Conservation (phyloP, 1,140 invertebrate species). For the Meloidogyne floridensis region DNA sequence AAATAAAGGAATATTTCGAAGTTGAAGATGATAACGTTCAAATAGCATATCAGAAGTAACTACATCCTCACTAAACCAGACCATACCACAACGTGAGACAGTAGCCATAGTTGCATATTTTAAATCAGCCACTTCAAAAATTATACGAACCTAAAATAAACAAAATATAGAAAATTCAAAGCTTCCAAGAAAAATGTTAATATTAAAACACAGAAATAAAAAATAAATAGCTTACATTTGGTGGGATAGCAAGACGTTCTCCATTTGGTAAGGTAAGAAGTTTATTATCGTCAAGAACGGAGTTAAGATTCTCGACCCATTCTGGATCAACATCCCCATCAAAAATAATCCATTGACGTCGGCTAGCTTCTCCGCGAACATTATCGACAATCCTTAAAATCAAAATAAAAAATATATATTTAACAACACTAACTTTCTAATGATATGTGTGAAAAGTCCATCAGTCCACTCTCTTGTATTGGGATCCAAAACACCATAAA, state of each 20-base stretch:
- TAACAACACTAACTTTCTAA: constrained; percentile 71
- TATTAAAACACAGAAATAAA: constrained; percentile 57
- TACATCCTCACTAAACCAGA: constrained; percentile 97
- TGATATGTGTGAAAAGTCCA: constrained; percentile 90
- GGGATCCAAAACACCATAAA: constrained; percentile 96
- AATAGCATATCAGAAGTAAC: constrained; percentile 98
- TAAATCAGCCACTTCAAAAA: constrained; percentile 99
- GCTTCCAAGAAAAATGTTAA: constrained; percentile 89
- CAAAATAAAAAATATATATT: not conserved
- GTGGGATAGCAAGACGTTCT: constrained; percentile 91
- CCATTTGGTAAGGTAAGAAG: constrained; percentile 95
- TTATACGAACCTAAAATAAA: constrained; percentile 75
- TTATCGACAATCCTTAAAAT: constrained; percentile 90
- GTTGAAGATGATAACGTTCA: constrained; percentile 85
- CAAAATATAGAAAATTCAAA: not conserved
- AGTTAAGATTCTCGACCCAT: constrained; percentile 97
- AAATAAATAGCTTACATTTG: constrained; percentile 77
- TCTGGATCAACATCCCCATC: constrained; percentile 82
- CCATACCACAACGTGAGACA: constrained; percentile 98
- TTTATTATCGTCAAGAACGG: constrained; percentile 96
- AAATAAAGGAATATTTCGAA: constrained; percentile 81
- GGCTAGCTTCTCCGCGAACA: constrained; percentile 95
- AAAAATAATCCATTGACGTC: constrained; percentile 95
- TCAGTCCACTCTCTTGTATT: constrained; percentile 97
- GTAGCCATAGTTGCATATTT: constrained; percentile 97